phyloP scores from a whole-genome alignment of 2,797 vertebrate species.

The Bryconaethiops microstoma region DNA sequence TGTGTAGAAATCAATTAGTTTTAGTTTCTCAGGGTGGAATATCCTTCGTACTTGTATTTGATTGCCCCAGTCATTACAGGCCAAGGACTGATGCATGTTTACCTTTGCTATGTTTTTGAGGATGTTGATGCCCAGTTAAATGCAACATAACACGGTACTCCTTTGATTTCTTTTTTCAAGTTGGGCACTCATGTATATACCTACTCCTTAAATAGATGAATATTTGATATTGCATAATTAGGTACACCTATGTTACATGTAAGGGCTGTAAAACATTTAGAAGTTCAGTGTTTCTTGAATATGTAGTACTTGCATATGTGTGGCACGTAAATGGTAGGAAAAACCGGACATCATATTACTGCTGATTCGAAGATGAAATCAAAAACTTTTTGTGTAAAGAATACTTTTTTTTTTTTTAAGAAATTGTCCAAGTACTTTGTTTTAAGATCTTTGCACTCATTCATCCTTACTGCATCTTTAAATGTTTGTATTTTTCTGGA shows the following conservation, averaged over 20 bases:
- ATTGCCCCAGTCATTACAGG: background rate
- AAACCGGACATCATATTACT: background rate
- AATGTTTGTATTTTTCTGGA: conserved; percentile 7
- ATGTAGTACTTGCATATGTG: background rate
- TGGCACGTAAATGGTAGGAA: no score
- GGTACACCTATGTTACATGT: background rate
- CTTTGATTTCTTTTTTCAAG: background rate
- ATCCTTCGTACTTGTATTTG: background rate
- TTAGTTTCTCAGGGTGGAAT: background rate
- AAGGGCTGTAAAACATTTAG: no score
- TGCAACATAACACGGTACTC: background rate
- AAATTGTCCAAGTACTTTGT: background rate
- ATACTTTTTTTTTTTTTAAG: background rate
- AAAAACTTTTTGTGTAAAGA: background rate
- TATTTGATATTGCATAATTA: background rate
- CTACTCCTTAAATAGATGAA: background rate
- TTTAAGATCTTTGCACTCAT: background rate
- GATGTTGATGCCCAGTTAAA: background rate
- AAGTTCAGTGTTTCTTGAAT: background rate
- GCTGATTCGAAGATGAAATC: background rate
- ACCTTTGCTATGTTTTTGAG: background rate
- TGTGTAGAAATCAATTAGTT: background rate
- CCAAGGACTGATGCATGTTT: background rate
- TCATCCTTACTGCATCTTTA: conserved; percentile 8
- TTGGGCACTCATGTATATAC: background rate